A percentile compares a stretch with the other conserved stretches of the same genome.
These are phyloP conservation scores for Sisyra terminalis DNA, from an alignment of 2,888 invertebrate genomes.

Conservation along the genomic window DNA sequence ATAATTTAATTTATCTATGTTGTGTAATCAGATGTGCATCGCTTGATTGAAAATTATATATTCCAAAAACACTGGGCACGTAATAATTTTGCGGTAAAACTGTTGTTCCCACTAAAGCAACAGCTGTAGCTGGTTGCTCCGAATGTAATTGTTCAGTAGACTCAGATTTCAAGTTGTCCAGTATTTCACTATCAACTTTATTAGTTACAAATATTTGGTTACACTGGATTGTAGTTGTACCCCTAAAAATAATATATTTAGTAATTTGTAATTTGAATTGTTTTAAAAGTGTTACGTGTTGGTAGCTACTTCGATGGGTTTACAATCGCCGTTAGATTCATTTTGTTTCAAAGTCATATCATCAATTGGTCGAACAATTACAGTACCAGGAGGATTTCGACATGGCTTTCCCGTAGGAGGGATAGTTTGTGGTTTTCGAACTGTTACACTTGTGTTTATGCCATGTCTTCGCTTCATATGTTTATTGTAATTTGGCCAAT, in stretches of 20 bases:
- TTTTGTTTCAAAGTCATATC: neutral
- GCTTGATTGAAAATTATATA: conserved; percentile 9
- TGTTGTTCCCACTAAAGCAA: conserved; percentile 1
- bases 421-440: conserved; percentile 26
- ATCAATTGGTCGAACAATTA: conserved; percentile 19
- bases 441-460: conserved; percentile 28
- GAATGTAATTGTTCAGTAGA: neutral
- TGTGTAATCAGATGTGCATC: conserved; percentile 7
- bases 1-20: conserved; percentile 1
- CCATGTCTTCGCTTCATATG: conserved; percentile 64
- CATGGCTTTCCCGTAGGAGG: conserved; percentile 28
- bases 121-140: conserved; percentile 6
- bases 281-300: neutral
- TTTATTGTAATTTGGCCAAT: conserved; percentile 72
- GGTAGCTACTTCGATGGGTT: neutral
- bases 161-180: too few species aligned
- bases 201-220: too few species aligned
- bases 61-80: conserved; percentile 7
- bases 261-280: neutral
- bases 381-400: conserved; percentile 26
- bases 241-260: too few species aligned
- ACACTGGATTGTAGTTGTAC: too few species aligned
- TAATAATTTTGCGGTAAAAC: conserved; percentile 10
- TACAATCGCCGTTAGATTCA: neutral
- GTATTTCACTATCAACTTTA: too few species aligned